A percentile compares a stretch with the other conserved stretches of the same genome.
phyloP scores from a whole-genome alignment of 2,113 vertebrate genomes.

The Tragelaphus strepsiceros region DNA sequence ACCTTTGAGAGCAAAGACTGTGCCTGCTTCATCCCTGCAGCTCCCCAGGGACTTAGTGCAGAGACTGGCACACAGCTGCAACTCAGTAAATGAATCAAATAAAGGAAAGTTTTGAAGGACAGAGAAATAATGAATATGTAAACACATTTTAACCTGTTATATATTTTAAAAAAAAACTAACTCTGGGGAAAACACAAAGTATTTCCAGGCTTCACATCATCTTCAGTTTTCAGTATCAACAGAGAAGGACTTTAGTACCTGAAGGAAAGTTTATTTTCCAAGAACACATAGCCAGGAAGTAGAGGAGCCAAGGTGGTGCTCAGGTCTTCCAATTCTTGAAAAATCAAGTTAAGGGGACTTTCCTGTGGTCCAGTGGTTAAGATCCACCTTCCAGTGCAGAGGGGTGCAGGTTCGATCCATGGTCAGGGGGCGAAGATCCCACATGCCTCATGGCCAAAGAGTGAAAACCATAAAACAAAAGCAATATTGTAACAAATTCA shows the following conservation, averaged over 20 bases:
- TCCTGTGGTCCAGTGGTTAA: neutral
- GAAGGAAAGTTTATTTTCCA: neutral
- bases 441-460: neutral
- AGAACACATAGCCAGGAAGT: neutral
- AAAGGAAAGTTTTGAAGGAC: neutral
- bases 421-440: neutral
- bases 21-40: neutral
- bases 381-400: neutral
- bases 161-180: neutral
- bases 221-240: neutral
- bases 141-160: neutral
- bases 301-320: neutral
- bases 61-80: neutral
- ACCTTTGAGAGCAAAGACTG: neutral
- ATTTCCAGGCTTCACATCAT: neutral
- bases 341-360: neutral
- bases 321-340: neutral
- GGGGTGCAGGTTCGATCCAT: fast-evolving
- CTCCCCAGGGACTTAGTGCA: neutral
- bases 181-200: neutral
- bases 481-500: neutral
- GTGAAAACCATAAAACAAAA: neutral
- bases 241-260: neutral
- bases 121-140: neutral
- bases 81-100: neutral